Evolutionary conservation across 2,113 vertebrate species (phyloP), one percentile per base, ranked within the genome.

Genomic region (Butastur rufipennis): DNA sequence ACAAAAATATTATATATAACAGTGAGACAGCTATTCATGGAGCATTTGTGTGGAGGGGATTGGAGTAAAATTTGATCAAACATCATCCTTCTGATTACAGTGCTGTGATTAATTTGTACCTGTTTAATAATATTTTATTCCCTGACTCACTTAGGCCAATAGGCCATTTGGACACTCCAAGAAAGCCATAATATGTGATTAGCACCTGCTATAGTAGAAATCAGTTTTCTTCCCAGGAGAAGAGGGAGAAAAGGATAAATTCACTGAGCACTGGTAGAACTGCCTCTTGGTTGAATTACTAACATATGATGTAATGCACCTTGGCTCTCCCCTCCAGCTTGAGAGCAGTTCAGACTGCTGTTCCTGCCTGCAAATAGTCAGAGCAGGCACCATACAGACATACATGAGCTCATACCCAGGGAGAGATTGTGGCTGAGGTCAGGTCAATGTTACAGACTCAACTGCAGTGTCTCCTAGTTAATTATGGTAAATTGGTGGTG

Each of bases 261-360:
- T 74, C 82, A 87, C 31, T 25, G 53, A 95, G 53, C 8, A 11
- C 56, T 88, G 86, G 32, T 74, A 65, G 61, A 84, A 75, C 38
- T 68, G 79, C n/a, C 53, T 81, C 47, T 87, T 82, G 74, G 73
- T 79, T 77, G 79, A 82, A 97, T 95, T 88, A 65, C 63, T 92
- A 16, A 87, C 1, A 0, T 36, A 78, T 94, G 80, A 94, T 66
- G 90, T 95, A 92, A 96, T 70, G 78, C 4, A 88, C 70, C 62
- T 90, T 93, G 84, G 62, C 84, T 85, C 22, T 94, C 50, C 38
- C 40, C 87, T 85, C 58, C 6, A 0, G 52, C 62, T 27, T 31
- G 67, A 93, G 67, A 74, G 74, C 2, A 2, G 29, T 67, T 86
- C 77, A 90, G 59, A 45, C 66, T 87, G 71, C 63, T 0, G 3